Evolutionary conservation across 2,113 vertebrate species (phyloP), one percentile per base, ranked within the genome.

Genomic region (Donacobius atricapilla): DNA sequence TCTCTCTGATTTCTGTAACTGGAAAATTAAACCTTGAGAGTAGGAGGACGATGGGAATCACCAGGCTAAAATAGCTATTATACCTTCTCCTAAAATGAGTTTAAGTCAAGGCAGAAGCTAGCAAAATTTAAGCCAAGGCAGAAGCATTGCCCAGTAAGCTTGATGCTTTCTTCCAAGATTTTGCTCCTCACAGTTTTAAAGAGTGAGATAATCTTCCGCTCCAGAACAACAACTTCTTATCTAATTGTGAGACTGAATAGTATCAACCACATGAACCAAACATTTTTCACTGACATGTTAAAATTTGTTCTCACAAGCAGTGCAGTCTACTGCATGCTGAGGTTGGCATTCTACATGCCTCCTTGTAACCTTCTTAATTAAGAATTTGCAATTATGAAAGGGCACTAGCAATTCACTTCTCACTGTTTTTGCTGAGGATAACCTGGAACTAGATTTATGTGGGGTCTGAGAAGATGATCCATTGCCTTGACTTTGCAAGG

Each of bases 361-460:
- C 40, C 35, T 44, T 91, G n/a, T 28, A 82, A 50, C 22, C 22
- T 58, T 73, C 50, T 87, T 89, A 87, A 94, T 89, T 81, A 95
- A 72, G 54, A 72, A 87, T 84, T 2, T 65, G 54, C 40, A 87
- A 15, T 60, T 82, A 68, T 30, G n/a, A 91, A 92, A 93, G 61
- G 42, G 57, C 45, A 80, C 21, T 39, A 54, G n/a, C 33, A 85
- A 84, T 89, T 89, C 65, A 82, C 11, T 91, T 77, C 31, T 80
- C 64, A 64, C 31, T 69, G 42, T 39, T 87, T 79, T 61, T 53
- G 13, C 50, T 51, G 24, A 61, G 78, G 53, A 85, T 2, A 10
- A 93, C n/a, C 48, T 53, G 53, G 7, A 96, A 82, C n/a, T 85
- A 79, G 50, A 93, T 87, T 94, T 97, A 79, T 37, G 44, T 72